Percentiles rank a stretch among this genome's conserved stretches.
Evolutionary conservation across 2,113 vertebrate genomes (phyloP).

Genomic region (Prunella fulvescens): DNA sequence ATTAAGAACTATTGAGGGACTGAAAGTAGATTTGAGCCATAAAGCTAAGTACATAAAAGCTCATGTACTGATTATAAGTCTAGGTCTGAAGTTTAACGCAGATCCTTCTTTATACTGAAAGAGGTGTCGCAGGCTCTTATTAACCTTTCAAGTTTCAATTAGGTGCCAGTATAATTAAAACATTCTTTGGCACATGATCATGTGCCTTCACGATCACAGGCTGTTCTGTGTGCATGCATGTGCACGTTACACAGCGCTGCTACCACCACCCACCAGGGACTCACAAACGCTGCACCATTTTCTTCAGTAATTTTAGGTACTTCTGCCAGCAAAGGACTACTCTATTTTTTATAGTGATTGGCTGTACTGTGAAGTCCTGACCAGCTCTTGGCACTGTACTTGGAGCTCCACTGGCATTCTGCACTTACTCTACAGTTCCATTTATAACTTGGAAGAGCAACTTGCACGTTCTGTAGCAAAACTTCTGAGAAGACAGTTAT

Average conservation of each 20-base stretch:
- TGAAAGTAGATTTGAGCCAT: neutral
- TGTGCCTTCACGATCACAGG: neutral
- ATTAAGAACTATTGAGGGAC: neutral
- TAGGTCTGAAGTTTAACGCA: neutral
- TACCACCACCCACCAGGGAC: neutral
- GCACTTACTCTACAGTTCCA: neutral
- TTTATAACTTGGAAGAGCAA: neutral
- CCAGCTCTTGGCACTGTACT: neutral
- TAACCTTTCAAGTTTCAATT: neutral
- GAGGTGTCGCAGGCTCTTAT: neutral
- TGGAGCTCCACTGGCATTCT: neutral
- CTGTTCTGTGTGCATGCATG: neutral
- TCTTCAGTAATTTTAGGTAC: neutral
- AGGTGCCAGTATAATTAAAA: conserved; percentile 13
- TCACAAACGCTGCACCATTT: neutral
- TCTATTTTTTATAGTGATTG: neutral
- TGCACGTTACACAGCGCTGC: neutral
- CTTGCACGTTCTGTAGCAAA: neutral
- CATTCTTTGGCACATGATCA: neutral
- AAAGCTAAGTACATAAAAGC: neutral
- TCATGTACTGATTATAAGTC: neutral
- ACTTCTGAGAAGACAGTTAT: neutral
- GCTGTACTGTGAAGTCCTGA: neutral
- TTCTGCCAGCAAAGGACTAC: neutral
- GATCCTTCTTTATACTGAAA: neutral